Conservation (phyloP, 2,113 vertebrate genomes). For the Anser brachyrhynchus region DNA sequence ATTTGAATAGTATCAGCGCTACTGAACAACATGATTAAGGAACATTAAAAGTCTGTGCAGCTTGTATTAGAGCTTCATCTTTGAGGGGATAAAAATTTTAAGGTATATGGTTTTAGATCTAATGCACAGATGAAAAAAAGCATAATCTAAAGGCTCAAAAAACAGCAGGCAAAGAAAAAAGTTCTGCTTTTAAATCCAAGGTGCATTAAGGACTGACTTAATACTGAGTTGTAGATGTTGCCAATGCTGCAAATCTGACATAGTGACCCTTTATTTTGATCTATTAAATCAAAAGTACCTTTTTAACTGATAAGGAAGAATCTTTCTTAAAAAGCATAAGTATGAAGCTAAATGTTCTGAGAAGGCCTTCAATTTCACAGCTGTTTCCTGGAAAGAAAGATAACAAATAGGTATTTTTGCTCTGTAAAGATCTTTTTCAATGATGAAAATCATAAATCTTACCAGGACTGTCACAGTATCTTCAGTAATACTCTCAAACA, state of each 20-base stretch:
- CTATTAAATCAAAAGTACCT: constrained; percentile 79
- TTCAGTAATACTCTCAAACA: constrained; percentile 95
- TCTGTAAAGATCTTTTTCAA: not conserved
- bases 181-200: not conserved
- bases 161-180: not conserved
- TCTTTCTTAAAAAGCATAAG: constrained; percentile 91
- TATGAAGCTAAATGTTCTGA: constrained; percentile 90
- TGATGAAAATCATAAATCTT: constrained; percentile 42
- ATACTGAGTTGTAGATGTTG: not conserved
- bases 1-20: not conserved
- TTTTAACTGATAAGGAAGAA: constrained; percentile 97
- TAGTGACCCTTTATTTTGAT: not conserved
- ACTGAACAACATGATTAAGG: not conserved
- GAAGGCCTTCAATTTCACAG: constrained; percentile 90
- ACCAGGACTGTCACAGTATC: constrained; percentile 94
- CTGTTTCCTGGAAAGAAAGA: constrained; percentile 86
- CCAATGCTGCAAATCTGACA: not conserved
- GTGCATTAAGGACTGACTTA: not conserved
- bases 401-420: not conserved
- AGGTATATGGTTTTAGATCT: not conserved
- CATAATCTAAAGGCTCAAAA: not conserved
- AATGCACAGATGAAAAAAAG: not conserved
- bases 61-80: not conserved
- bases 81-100: not conserved
- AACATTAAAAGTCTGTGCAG: not conserved